A percentile compares a stretch with the other conserved stretches of the same genome.
Evolutionary conservation across 2,888 invertebrate species (phyloP).

Genomic region (Drosophila anomalipes): DNA sequence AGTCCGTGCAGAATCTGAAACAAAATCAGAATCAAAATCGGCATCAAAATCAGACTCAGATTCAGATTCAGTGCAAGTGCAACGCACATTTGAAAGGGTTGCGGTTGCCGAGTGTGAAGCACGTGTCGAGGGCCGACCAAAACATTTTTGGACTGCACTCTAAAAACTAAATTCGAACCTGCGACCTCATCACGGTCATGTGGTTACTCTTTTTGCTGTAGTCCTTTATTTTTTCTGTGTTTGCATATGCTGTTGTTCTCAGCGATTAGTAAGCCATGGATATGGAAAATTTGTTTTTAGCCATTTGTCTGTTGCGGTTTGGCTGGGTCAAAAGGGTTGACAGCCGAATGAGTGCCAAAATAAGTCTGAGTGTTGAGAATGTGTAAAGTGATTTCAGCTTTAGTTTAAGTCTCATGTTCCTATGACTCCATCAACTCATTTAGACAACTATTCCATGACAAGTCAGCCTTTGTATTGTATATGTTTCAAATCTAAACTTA

Average conservation of each 20-base stretch:
- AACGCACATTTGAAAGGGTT: constrained; percentile 57
- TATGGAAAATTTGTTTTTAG: constrained; percentile 51
- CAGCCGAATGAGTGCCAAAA: constrained; percentile 26
- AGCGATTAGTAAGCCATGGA: constrained; percentile 42
- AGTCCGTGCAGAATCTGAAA: constrained; percentile 55
- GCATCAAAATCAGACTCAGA: constrained; percentile 23
- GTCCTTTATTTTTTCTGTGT: constrained; percentile 9
- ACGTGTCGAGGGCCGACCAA: constrained; percentile 60
- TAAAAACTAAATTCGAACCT: constrained; percentile 33
- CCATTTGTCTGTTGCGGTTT: constrained; percentile 39
- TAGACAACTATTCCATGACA: background rate
- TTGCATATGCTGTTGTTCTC: constrained; percentile 71
- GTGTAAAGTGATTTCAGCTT: background rate
- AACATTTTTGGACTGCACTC: constrained; percentile 26
- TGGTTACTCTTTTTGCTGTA: constrained; percentile 8
- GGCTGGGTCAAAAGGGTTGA: constrained; percentile 51
- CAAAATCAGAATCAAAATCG: constrained; percentile 7
- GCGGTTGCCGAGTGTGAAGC: constrained; percentile 47
- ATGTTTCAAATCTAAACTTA: background rate
- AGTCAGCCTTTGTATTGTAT: background rate
- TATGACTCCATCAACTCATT: background rate
- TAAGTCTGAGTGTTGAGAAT: background rate
- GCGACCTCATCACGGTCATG: constrained; percentile 36
- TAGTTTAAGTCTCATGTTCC: background rate
- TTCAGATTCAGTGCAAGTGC: constrained; percentile 38